A percentile compares a stretch with the other conserved stretches of the same genome.
These are phyloP conservation scores for Falco novaeseelandiae DNA, from an alignment of 2,797 vertebrate genomes.

Conservation along the genomic window DNA sequence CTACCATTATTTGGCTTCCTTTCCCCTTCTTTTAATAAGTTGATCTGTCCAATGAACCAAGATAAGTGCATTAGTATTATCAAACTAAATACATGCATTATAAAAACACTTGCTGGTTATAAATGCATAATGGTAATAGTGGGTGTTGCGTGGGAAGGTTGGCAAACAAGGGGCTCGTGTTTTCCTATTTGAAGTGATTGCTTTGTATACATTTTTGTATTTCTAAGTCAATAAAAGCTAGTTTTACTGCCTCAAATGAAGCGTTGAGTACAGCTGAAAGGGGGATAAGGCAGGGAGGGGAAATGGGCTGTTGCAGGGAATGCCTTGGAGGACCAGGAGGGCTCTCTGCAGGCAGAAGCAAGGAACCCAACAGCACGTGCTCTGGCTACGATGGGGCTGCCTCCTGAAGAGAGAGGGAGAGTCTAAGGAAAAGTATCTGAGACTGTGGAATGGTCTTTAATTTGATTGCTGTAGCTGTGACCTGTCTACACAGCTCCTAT, in stretches of 20 bases:
- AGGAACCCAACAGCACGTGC: neutral
- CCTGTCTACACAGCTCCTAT: accelerated
- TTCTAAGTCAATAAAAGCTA: slow-evolving; percentile 34
- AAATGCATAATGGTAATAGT: neutral
- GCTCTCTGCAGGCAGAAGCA: neutral
- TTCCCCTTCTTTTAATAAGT: neutral
- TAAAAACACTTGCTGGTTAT: neutral
- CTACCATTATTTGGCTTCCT: neutral
- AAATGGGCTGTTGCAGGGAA: neutral
- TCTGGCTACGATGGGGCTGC: neutral
- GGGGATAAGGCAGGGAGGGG: neutral
- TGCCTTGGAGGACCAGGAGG: neutral
- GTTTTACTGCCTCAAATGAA: neutral
- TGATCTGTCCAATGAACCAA: neutral
- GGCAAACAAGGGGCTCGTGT: neutral
- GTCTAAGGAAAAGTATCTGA: neutral
- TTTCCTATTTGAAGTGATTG: neutral
- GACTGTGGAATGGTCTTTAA: neutral
- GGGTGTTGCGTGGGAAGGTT: neutral
- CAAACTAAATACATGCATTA: neutral
- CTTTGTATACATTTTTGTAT: neutral
- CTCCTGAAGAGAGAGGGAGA: neutral
- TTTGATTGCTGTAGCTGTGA: neutral
- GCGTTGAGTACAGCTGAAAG: neutral
- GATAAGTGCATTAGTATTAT: neutral